A percentile compares a stretch with the other conserved stretches of the same genome.
Evolutionary conservation across 2,113 vertebrate genomes (phyloP).

Genomic region (Entomyzon cyanotis): DNA sequence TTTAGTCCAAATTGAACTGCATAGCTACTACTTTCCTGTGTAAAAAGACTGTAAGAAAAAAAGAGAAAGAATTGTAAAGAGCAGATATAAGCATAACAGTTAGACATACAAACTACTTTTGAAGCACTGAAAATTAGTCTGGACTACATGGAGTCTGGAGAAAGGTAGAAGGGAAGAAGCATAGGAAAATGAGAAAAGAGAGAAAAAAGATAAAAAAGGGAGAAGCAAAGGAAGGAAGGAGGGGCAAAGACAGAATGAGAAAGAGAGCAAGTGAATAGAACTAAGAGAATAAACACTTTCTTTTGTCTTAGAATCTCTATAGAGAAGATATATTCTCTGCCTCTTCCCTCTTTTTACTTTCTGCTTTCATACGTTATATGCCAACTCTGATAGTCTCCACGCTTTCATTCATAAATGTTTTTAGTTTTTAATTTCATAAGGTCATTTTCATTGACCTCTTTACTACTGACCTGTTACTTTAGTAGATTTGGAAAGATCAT

Average conservation of each 20-base stretch:
- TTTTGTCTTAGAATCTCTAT: background rate
- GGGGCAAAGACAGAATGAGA: fast-evolving
- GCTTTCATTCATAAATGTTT: background rate
- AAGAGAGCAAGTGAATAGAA: fast-evolving
- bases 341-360: background rate
- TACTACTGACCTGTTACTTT: background rate
- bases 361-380: background rate
- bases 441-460: background rate
- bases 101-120: background rate
- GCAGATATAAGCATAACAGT: background rate
- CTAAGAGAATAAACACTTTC: too few species aligned
- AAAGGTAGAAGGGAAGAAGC: background rate
- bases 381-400: background rate
- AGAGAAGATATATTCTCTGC: background rate
- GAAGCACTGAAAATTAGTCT: background rate
- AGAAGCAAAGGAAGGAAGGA: background rate
- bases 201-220: background rate
- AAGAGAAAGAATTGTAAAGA: background rate
- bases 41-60: background rate
- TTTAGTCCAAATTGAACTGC: background rate
- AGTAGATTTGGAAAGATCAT: background rate
- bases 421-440: background rate
- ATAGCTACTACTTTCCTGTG: background rate
- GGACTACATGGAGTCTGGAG: background rate
- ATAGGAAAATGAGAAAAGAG: background rate